These are phyloP conservation scores for Caenorhabditis latens DNA, from an alignment of 1,140 invertebrate genomes.

Conservation along the genomic window DNA sequence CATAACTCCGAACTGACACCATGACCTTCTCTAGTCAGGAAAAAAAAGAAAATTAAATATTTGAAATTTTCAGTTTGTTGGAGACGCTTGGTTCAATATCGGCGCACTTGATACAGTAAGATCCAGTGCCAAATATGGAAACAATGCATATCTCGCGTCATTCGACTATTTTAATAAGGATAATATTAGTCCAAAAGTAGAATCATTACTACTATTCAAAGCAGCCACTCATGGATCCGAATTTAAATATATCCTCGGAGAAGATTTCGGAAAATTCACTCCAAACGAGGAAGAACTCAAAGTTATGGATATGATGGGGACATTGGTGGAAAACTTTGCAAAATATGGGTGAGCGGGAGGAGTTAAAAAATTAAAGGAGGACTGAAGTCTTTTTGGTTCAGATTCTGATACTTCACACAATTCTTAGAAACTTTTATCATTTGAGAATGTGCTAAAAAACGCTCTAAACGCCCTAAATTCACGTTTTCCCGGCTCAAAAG, in stretches of 20 bases:
- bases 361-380: no score
- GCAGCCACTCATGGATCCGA: constrained; percentile 69
- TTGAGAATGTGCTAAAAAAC: no score
- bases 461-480: no score
- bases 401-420: no score
- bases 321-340: constrained; percentile 67
- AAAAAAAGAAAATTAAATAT: no score
- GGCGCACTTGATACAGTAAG: not conserved
- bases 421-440: no score
- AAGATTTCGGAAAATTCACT: constrained; percentile 61
- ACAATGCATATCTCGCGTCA: constrained; percentile 53
- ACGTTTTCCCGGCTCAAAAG: no score
- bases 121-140: constrained; percentile 16
- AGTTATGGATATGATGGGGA: constrained; percentile 59
- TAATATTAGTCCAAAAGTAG: not conserved
- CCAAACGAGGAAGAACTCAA: constrained; percentile 62
- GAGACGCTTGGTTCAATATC: constrained; percentile 28
- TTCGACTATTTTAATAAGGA: constrained; percentile 57
- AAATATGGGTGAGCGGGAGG: no score
- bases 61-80: not conserved
- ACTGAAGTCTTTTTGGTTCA: no score
- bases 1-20: no score
- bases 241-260: constrained; percentile 66
- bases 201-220: constrained; percentile 39
- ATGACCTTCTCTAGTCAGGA: no score